Evolutionary conservation across 2,888 invertebrate genomes (phyloP), one percentile per base, ranked within the genome.

Genomic region (Tenodera sinensis): DNA sequence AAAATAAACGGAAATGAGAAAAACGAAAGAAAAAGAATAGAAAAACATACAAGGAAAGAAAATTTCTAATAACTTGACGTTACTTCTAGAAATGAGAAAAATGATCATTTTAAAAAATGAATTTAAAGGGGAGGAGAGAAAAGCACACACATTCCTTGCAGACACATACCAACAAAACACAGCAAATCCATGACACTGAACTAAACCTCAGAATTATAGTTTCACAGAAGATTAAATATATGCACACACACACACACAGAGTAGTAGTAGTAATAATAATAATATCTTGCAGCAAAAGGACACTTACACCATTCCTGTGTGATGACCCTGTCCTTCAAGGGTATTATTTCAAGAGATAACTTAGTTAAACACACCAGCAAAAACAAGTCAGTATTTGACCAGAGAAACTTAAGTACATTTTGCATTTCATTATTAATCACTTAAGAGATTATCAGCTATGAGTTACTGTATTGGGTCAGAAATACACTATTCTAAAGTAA

Each of bases 61-160:
- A 20, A 71, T 4, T 71, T 8, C 54, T 71, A 71, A 71, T 71
- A 71, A 71, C 3, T 71, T 15, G 3, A 20, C 0, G 25, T 71
- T 71, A 71, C 54, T 71, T 71, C 54, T 71, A 71, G 15, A 20
- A 20, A 71, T 71, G 3, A 71, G 25, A 20, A 42, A 71, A 71
- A 71, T 71, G 8, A 15, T 71, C 3, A 3, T 71, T 71, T 71
- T 25, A 71, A 71, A 71, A 71, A 71, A 71, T 20, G 20, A 71
- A 71, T 28, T 6, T 42, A 30, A 82, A 83, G n/a, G 82, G n/a
- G 28, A 71, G 28, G 47, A 54, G 20, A 87, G 34, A 83, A 27
- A 85, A 82, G 84, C 88, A 88, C 88, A 88, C 84, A 9, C 88
- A 88, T 88, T 88, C 88, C 88, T 88, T 85, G 84, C 88, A 88